Evolutionary conservation across 1,140 invertebrate genomes (phyloP).

Genomic region (Heterodera carotae): DNA sequence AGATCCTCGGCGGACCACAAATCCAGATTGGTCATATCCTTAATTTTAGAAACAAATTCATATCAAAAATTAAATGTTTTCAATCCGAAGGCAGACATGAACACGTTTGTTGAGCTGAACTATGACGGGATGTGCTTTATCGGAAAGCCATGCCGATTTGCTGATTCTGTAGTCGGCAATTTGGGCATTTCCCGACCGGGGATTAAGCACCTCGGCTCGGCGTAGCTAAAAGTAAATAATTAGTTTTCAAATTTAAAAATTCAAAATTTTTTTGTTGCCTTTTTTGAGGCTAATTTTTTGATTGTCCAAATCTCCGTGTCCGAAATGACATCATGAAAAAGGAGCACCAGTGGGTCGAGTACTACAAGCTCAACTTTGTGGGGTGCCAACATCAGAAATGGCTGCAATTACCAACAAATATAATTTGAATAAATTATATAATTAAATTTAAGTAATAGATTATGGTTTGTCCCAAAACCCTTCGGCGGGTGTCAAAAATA

Average conservation of each 20-base stretch:
- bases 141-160: constrained; percentile 72
- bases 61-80: too few species aligned
- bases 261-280: constrained; percentile 68
- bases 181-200: constrained; percentile 86
- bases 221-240: neutral
- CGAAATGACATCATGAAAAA: constrained; percentile 75
- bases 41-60: neutral
- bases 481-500: too few species aligned
- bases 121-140: neutral
- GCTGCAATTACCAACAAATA: constrained; percentile 60
- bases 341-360: constrained; percentile 67
- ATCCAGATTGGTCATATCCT: constrained; percentile 62
- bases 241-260: neutral
- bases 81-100: constrained; percentile 36
- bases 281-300: constrained; percentile 81
- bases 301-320: constrained; percentile 86
- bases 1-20: constrained; percentile 58
- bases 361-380: constrained; percentile 82
- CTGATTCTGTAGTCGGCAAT: constrained; percentile 92
- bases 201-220: constrained; percentile 95
- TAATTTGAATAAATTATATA: too few species aligned
- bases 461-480: too few species aligned
- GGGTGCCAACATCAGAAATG: constrained; percentile 79
- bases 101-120: constrained; percentile 62
- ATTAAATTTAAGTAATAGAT: too few species aligned